Percentiles rank a stretch among this genome's conserved stretches.
These are phyloP conservation scores for Corythaixoides concolor DNA, from an alignment of 2,113 vertebrate species.

Conservation along the genomic window DNA sequence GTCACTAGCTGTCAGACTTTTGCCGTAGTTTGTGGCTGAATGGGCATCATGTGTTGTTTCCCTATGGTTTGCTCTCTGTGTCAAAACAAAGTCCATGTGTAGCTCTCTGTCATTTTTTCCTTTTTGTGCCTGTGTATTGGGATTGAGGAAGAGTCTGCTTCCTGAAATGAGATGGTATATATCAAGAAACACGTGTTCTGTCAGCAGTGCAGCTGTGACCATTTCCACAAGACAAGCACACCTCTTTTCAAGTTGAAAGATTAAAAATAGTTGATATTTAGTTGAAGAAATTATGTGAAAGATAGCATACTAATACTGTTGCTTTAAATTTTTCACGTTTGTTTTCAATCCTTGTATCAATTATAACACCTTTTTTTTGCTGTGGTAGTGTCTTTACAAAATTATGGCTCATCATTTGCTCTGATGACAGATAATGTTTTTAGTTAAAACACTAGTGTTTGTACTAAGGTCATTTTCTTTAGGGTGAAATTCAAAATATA, in stretches of 20 bases:
- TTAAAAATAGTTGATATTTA: neutral
- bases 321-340: neutral
- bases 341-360: neutral
- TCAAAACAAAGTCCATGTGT: neutral
- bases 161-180: neutral
- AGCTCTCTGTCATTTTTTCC: neutral
- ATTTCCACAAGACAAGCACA: neutral
- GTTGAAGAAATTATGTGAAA: neutral
- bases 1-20: neutral
- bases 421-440: neutral
- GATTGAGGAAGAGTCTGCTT: neutral
- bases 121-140: neutral
- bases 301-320: neutral
- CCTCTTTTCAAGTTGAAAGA: neutral
- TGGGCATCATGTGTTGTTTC: neutral
- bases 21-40: neutral
- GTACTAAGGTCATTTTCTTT: neutral
- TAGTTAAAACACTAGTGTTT: neutral
- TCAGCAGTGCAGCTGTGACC: neutral
- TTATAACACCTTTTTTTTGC: neutral
- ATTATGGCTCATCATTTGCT: neutral
- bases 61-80: neutral
- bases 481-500: neutral
- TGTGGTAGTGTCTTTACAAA: neutral
- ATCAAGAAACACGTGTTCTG: fast-evolving